Percentiles rank a stretch among this genome's conserved stretches.
phyloP scores from a whole-genome alignment of 2,797 vertebrate genomes.

The Leontocebus nigricollis region DNA sequence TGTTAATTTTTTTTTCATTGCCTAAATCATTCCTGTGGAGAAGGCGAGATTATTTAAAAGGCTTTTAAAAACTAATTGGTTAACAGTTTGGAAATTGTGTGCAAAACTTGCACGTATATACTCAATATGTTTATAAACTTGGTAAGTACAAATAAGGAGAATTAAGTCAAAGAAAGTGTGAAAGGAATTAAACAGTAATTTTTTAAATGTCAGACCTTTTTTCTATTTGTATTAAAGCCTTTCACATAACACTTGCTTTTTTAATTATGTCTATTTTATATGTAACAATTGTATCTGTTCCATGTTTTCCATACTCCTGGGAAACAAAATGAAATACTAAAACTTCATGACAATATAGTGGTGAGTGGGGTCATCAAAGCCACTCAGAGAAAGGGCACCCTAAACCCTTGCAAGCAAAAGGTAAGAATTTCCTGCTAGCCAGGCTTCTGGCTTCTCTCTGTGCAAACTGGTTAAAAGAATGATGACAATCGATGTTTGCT shows the following conservation, averaged over 20 bases:
- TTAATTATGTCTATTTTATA: constrained; percentile 34
- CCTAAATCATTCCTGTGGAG: background rate
- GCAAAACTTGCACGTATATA: background rate
- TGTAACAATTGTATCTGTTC: background rate
- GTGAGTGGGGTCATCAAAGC: no score
- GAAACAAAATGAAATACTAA: constrained; percentile 44
- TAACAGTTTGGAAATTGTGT: constrained; percentile 1
- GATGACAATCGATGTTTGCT: background rate
- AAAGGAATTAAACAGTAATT: background rate
- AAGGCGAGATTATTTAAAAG: constrained; percentile 9
- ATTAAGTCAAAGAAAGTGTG: constrained; percentile 14
- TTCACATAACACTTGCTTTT: constrained; percentile 7
- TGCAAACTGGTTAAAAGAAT: background rate
- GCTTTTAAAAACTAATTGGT: constrained; percentile 32
- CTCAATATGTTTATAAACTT: background rate
- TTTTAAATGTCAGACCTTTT: background rate
- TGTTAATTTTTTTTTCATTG: background rate
- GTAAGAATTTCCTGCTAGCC: background rate
- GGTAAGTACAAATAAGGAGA: background rate
- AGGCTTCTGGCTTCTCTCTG: background rate
- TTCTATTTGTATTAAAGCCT: constrained; percentile 18
- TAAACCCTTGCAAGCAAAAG: background rate
- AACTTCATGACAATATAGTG: background rate
- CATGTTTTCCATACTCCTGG: background rate
- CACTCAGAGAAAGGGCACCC: no score